Percentiles rank a stretch among this genome's conserved stretches.
Evolutionary conservation across 2,888 invertebrate species (phyloP).

Genomic region (Cheilosia grossa): DNA sequence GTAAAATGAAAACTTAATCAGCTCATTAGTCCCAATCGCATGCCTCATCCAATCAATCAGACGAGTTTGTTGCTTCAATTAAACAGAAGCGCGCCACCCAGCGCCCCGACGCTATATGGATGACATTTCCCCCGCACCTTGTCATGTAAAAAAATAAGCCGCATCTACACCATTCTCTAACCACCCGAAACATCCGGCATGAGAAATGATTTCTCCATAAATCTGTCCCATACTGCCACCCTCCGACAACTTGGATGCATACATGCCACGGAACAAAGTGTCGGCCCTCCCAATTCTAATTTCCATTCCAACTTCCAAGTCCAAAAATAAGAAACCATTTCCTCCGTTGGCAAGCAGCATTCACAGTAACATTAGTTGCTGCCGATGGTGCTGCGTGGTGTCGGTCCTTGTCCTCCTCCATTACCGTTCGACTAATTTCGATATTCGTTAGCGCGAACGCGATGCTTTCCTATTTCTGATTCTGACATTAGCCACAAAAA

Average conservation of each 20-base stretch:
- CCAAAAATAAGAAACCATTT: slow-evolving; percentile 71
- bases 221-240: slow-evolving; percentile 43
- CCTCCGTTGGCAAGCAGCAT: slow-evolving; percentile 29
- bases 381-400: slow-evolving; percentile 41
- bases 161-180: slow-evolving; percentile 26
- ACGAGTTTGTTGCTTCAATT: slow-evolving; percentile 63
- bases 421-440: slow-evolving; percentile 61
- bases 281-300: slow-evolving; percentile 37
- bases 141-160: slow-evolving; percentile 37
- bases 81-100: slow-evolving; percentile 40
- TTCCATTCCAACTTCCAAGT: slow-evolving; percentile 67
- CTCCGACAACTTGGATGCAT: slow-evolving; percentile 42
- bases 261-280: slow-evolving; percentile 65
- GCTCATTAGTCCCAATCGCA: slow-evolving; percentile 67
- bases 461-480: slow-evolving; percentile 59
- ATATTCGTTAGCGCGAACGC: slow-evolving; percentile 43
- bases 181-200: slow-evolving; percentile 69
- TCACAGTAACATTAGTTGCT: slow-evolving; percentile 6
- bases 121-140: slow-evolving; percentile 55
- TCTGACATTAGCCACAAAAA: slow-evolving; percentile 53
- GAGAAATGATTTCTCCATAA: slow-evolving; percentile 60
- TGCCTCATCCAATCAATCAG: slow-evolving; percentile 64
- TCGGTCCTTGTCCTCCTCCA: slow-evolving; percentile 33
- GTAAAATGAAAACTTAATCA: slow-evolving; percentile 64
- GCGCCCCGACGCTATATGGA: slow-evolving; percentile 17